Evolutionary conservation across 2,888 invertebrate genomes (phyloP).

Genomic region (Pardosa pseudoannulata): DNA sequence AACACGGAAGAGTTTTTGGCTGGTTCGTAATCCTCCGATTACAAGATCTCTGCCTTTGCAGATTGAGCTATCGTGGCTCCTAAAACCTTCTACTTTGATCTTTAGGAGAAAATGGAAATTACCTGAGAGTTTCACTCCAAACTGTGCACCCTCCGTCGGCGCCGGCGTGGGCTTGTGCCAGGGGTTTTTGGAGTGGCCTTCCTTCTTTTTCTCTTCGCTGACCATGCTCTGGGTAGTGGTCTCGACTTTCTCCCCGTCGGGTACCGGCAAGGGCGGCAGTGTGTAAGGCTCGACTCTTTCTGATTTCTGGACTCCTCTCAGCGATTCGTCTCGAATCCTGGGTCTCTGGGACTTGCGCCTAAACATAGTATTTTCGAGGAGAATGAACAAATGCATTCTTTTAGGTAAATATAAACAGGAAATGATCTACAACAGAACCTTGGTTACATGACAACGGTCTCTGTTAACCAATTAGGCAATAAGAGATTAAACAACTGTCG

Average conservation of each 20-base stretch:
- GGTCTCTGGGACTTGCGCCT: background rate
- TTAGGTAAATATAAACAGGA: too few species aligned
- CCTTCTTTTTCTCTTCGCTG: background rate
- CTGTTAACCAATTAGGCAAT: too few species aligned
- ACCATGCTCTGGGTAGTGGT: background rate
- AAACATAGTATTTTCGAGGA: background rate
- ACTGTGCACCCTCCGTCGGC: conserved; percentile 26
- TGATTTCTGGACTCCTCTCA: conserved; percentile 14
- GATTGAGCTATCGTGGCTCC: too few species aligned
- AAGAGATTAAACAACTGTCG: too few species aligned
- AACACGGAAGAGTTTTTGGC: too few species aligned
- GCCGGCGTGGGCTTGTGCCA: conserved; percentile 19
- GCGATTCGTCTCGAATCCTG: background rate
- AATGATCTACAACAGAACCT: too few species aligned
- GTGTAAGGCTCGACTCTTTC: conserved; percentile 52
- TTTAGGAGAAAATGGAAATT: too few species aligned
- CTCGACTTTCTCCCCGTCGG: background rate
- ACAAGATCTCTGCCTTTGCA: too few species aligned
- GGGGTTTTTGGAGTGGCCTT: conserved; percentile 5
- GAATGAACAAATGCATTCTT: too few species aligned
- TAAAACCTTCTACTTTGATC: too few species aligned
- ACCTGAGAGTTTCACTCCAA: conserved; percentile 58
- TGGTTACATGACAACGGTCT: too few species aligned
- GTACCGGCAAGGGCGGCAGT: conserved; percentile 42
- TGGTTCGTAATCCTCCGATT: too few species aligned